A percentile compares a stretch with the other conserved stretches of the same genome.
Evolutionary conservation across 2,113 vertebrate genomes (phyloP).

Genomic region (Megaleporinus macrocephalus): DNA sequence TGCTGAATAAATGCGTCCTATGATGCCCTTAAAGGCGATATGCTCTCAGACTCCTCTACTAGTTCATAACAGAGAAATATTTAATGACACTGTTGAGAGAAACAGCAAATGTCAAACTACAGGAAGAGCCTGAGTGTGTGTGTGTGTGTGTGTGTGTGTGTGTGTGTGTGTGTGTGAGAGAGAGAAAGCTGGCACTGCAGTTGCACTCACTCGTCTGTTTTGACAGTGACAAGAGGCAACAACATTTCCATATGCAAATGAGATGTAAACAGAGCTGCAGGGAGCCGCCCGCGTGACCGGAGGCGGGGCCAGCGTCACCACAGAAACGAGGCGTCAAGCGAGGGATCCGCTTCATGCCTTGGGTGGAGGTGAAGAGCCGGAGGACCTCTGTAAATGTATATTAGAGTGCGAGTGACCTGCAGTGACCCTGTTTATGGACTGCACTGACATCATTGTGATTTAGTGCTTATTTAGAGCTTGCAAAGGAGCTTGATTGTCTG

Average conservation of each 20-base stretch:
- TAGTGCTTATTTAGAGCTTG: constrained; percentile 55
- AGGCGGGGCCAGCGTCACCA: constrained; percentile 42
- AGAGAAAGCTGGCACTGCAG: constrained; percentile 24
- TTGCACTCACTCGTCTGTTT: constrained; percentile 39
- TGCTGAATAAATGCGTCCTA: too few species aligned
- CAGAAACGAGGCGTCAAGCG: constrained; percentile 30
- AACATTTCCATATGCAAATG: constrained; percentile 54
- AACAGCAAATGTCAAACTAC: background rate
- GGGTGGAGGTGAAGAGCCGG: constrained; percentile 34
- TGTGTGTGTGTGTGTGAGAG: constrained; percentile 6
- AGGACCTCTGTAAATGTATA: constrained; percentile 41
- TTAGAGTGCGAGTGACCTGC: constrained; percentile 43
- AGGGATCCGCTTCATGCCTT: constrained; percentile 12
- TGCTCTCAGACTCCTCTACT: background rate
- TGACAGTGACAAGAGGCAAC: constrained; percentile 51
- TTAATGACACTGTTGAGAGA: background rate
- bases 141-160: constrained; percentile 15
- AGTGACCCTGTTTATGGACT: constrained; percentile 50
- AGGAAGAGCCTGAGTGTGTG: background rate
- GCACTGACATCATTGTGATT: constrained; percentile 50
- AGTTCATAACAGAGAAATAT: background rate
- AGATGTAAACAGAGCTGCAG: constrained; percentile 56
- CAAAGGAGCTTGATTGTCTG: constrained; percentile 53
- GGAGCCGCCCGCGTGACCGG: constrained; percentile 41
- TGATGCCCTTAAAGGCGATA: too few species aligned